These are phyloP conservation scores for Betta splendens DNA, from an alignment of 2,797 vertebrate species.

Conservation along the genomic window DNA sequence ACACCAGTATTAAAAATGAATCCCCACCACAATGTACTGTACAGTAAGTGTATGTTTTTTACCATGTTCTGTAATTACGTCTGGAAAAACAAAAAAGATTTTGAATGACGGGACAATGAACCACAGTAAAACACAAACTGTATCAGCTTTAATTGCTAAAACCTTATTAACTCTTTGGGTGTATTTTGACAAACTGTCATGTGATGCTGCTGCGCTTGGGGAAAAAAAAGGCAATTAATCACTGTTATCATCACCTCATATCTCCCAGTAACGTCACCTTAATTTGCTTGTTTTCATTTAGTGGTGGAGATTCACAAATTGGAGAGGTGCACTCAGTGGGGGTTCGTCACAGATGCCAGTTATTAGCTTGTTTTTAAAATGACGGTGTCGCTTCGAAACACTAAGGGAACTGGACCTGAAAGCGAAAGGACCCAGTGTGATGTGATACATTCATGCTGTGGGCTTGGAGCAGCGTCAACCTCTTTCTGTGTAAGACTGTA, in stretches of 20 bases:
- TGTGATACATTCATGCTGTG: no score
- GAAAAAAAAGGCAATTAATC: slow-evolving; percentile 41
- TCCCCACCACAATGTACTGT: no score
- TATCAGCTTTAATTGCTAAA: neutral
- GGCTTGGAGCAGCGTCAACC: no score
- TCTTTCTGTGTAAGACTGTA: no score
- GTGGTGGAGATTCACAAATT: slow-evolving; percentile 9
- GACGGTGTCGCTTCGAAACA: slow-evolving; percentile 25
- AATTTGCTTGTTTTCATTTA: slow-evolving; percentile 28
- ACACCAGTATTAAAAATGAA: no score
- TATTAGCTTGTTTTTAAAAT: slow-evolving; percentile 23
- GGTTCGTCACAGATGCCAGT: slow-evolving; percentile 14
- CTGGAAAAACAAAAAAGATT: neutral
- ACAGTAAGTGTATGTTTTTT: no score
- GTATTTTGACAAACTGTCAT: slow-evolving; percentile 18
- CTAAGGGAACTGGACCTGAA: slow-evolving; percentile 9
- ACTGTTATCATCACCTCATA: slow-evolving; percentile 10
- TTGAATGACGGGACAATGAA: slow-evolving; percentile 5
- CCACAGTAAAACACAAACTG: neutral
- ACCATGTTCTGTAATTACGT: neutral
- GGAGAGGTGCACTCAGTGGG: neutral
- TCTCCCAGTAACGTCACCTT: slow-evolving; percentile 18
- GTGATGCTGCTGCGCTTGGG: slow-evolving; percentile 8
- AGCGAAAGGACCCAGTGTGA: no score
- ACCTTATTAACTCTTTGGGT: slow-evolving; percentile 6